Conservation (phyloP, 1,140 invertebrate genomes). For the Antheraea pernyi region DNA sequence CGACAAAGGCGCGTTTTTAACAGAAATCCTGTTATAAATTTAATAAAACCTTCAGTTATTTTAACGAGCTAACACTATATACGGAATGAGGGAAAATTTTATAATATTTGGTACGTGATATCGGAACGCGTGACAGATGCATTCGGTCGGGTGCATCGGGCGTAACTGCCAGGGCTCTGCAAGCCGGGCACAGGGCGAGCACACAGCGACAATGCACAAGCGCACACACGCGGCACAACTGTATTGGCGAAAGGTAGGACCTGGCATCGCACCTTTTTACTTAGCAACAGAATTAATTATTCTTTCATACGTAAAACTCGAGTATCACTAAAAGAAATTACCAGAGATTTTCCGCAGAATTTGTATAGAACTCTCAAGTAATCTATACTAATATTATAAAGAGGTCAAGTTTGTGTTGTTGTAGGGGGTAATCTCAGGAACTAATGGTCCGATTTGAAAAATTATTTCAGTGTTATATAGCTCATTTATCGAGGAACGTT, state of each 20-base stretch:
- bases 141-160: conserved; percentile 45
- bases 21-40: conserved; percentile 22
- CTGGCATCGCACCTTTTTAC: conserved; percentile 9
- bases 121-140: conserved; percentile 40
- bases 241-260: conserved; percentile 11
- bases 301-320: background rate
- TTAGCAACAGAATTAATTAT: conserved; percentile 2
- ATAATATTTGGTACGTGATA: background rate
- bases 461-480: no score
- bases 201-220: conserved; percentile 38
- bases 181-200: conserved; percentile 41
- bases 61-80: background rate
- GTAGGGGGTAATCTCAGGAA: no score
- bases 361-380: no score
- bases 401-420: no score
- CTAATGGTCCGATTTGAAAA: no score
- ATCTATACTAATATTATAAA: no score
- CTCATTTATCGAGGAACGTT: no score
- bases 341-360: no score
- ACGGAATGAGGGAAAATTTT: background rate
- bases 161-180: conserved; percentile 57
- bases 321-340: background rate
- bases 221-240: conserved; percentile 4
- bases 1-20: conserved; percentile 39
- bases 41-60: background rate